Base-by-base conservation (phyloP, 2,888 invertebrate species). In the Eupeodes luniger region DNA sequence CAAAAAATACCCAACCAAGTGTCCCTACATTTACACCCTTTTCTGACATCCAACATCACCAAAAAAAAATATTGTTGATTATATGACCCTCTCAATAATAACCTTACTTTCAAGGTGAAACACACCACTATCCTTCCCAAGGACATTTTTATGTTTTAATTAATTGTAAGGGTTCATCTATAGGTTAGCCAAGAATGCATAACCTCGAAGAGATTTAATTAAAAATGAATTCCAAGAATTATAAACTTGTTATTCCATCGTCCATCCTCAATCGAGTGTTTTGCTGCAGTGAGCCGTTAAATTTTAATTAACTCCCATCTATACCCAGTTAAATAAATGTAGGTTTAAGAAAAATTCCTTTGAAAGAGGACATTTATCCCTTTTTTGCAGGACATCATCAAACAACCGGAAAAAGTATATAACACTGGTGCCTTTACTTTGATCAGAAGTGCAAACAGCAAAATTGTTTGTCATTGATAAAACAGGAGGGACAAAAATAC, bases 361-460 rank as follows among this genome's bases (percentile, higher is more conserved):
- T 19, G 6, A 19, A 70, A 27, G 12, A 34, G 53, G 64, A 55
- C 47, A 49, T 40, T 9, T 61, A 53, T 36, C 19, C 16, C 16
- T 14, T 27, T 12, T 49, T 47, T 64, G 47, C 19, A 66, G 66
- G 49, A 49, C 49, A 66, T n/a, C 51, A 53, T n/a, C 51, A 53
- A 51, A 4, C 51, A 67, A 36, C 11, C 14, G 5, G 19, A 51
- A 51, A 51, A 59, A 16, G 51, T 62, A 55, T 44, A 75, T 27
- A 66, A 53, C 53, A 49, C 57, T 44, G 10, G 34, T 55, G 55
- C 11, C 66, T 19, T 57, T 27, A 34, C 36, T 79, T 61, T 74
- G 74, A 84, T 79, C 79, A 74, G 51, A 61, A 79, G 61, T 79
- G 53, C 79, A 84, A 84, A 79, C 67, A 84, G 74, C 61, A 74